Conservation (phyloP, 2,797 vertebrate genomes). For the Psittacula echo region DNA sequence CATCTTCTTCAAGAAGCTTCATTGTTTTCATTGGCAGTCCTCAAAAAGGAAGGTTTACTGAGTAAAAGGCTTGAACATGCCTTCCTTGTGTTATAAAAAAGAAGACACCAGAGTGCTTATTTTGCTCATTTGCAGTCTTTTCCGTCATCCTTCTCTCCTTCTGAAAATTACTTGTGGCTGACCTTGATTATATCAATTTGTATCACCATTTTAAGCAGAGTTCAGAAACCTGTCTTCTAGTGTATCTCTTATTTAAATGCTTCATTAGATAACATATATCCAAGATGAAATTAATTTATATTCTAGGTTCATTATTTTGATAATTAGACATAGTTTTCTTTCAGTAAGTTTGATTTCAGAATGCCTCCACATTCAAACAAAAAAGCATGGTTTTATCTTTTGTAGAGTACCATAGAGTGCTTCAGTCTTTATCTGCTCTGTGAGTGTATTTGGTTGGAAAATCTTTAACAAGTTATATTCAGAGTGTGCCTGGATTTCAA, state of each 20-base stretch:
- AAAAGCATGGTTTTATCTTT: neutral
- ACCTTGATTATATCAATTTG: neutral
- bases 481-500: neutral
- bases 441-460: neutral
- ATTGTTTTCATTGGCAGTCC: neutral
- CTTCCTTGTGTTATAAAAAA: neutral
- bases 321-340: neutral
- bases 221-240: neutral
- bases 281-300: neutral
- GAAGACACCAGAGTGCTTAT: fast-evolving
- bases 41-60: neutral
- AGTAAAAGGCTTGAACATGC: neutral
- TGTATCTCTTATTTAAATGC: neutral
- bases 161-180: neutral
- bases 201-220: neutral
- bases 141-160: neutral
- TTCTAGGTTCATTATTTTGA: neutral
- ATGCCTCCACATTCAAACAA: neutral
- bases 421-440: neutral
- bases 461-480: neutral
- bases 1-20: neutral
- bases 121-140: neutral
- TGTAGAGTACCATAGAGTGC: fast-evolving
- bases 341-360: neutral
- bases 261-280: neutral